Conservation (phyloP, 1,140 invertebrate species). For the Nephila pilipes region DNA sequence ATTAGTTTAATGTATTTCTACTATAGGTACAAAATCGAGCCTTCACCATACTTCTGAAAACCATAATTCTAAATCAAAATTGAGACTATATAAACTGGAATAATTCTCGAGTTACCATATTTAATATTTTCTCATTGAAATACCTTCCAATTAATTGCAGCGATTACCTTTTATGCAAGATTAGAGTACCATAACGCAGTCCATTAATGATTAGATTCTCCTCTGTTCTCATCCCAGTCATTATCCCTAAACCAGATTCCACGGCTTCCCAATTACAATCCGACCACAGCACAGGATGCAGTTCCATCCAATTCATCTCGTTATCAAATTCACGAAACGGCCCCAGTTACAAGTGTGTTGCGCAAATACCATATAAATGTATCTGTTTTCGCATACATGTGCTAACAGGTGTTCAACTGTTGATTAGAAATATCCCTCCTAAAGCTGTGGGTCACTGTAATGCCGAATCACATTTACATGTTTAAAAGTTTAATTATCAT, state of each 20-base stretch:
- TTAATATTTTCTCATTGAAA: neutral
- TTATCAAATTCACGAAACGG: neutral
- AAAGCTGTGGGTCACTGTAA: constrained; percentile 13
- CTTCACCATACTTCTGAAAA: too few relatives aligned
- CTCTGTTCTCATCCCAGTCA: neutral
- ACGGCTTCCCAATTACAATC: constrained; percentile 28
- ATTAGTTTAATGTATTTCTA: too few relatives aligned
- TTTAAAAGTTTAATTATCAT: constrained; percentile 73
- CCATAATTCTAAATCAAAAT: too few relatives aligned
- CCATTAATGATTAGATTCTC: neutral
- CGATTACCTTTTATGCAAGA: neutral
- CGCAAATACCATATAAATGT: constrained; percentile 33
- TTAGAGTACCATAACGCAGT: neutral
- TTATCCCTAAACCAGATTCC: constrained; percentile 11
- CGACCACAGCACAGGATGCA: neutral
- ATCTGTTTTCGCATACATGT: neutral
- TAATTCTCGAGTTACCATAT: neutral
- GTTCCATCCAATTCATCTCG: constrained; percentile 1
- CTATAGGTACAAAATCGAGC: too few relatives aligned
- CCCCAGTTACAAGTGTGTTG: neutral
- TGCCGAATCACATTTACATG: constrained; percentile 75
- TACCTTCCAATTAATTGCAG: neutral
- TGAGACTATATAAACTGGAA: too few relatives aligned
- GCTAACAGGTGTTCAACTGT: constrained; percentile 72
- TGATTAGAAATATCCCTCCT: constrained; percentile 68